phyloP scores from a whole-genome alignment of 2,888 invertebrate species.

The Metallyticus violacea region DNA sequence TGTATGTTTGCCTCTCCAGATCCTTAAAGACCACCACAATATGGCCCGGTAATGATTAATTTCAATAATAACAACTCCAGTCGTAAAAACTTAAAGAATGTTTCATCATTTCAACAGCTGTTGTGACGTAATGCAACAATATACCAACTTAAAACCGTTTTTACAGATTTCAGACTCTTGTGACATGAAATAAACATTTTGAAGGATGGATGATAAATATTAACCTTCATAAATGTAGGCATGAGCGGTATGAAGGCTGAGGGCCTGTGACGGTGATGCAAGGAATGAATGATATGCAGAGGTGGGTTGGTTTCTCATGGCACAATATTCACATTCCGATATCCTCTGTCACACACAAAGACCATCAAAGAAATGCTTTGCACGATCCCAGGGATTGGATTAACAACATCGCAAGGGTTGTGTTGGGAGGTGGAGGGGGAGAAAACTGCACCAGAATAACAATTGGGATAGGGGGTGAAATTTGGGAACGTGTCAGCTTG shows the following conservation, averaged over 20 bases:
- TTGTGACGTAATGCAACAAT: too few species aligned
- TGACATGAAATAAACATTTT: too few species aligned
- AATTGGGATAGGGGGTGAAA: neutral
- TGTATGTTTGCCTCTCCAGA: too few species aligned
- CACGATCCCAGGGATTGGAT: conserved; percentile 23
- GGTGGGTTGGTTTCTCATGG: neutral
- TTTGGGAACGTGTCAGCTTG: conserved; percentile 18
- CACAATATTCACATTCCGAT: neutral
- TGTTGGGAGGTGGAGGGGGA: neutral
- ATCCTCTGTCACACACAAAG: neutral
- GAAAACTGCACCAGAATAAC: conserved; percentile 7
- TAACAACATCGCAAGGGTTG: conserved; percentile 19
- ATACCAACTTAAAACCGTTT: too few species aligned
- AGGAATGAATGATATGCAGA: neutral
- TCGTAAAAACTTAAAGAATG: too few species aligned
- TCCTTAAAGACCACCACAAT: too few species aligned
- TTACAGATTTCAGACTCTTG: too few species aligned
- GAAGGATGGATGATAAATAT: too few species aligned
- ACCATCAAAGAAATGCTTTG: conserved; percentile 21
- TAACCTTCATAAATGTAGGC: neutral
- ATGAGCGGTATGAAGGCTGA: neutral
- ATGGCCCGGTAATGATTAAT: too few species aligned
- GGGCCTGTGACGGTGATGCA: neutral
- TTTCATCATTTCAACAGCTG: too few species aligned
- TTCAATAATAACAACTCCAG: too few species aligned